Conservation (phyloP, 2,888 invertebrate species). For the Drosophila limbata region DNA sequence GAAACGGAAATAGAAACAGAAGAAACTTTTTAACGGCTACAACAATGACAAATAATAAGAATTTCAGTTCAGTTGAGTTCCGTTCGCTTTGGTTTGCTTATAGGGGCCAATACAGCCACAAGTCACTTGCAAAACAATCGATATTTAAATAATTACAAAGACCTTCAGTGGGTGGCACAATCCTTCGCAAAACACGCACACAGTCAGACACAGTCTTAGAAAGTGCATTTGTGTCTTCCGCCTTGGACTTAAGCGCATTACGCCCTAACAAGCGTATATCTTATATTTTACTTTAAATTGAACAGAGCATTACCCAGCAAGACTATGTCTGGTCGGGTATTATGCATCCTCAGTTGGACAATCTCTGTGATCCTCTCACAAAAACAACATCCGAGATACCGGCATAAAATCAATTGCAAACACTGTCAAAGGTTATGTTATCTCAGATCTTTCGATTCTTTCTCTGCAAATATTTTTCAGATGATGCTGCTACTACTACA, state of each 20-base stretch:
- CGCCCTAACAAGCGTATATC: slow-evolving; percentile 2
- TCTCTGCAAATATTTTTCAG: too few species aligned
- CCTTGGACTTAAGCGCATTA: slow-evolving; percentile 17
- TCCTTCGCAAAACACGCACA: slow-evolving; percentile 14
- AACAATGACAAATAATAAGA: slow-evolving; percentile 24
- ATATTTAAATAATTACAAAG: slow-evolving; percentile 70
- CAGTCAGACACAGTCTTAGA: slow-evolving; percentile 29
- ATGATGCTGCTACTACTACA: too few species aligned
- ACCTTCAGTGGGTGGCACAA: slow-evolving; percentile 56
- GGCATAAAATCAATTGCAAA: too few species aligned
- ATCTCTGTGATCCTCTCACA: background rate
- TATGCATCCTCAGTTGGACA: background rate
- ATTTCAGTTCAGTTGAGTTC: background rate
- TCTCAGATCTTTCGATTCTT: too few species aligned
- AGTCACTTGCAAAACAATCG: slow-evolving; percentile 62
- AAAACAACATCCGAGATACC: too few species aligned
- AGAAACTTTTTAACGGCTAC: background rate
- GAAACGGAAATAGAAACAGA: background rate
- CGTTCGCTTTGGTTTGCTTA: slow-evolving; percentile 2
- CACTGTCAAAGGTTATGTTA: too few species aligned
- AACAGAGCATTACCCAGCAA: background rate
- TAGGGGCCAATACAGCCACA: slow-evolving; percentile 13
- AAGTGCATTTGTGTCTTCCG: slow-evolving; percentile 50
- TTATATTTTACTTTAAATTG: slow-evolving; percentile 9
- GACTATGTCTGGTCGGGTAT: background rate